Base-by-base conservation (phyloP, 2,113 vertebrate species). In the Indri indri region DNA sequence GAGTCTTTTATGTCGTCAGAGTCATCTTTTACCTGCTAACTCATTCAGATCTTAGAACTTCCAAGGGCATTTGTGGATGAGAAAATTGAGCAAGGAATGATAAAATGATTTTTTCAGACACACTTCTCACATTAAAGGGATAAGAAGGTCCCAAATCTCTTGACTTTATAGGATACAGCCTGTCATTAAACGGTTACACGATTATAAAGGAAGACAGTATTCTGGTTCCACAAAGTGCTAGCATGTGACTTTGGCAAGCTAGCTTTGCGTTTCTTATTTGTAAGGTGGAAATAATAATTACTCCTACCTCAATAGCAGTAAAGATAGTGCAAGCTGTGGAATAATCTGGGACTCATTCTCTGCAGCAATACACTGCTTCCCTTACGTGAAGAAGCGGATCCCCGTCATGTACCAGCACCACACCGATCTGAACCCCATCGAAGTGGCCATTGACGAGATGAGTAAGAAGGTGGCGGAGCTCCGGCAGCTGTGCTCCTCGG, bases 321-420 rank as follows among this genome's bases (percentile, higher is more conserved):
- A 77, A 59, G 81, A 1, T 0, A 0, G 0, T 45, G 22, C 17
- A 0, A 6, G 34, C 61, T 2, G 0, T 30, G 22, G 6, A 2
- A 0, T 97, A n/a, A 98, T 12, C 73, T 34, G 27, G 79, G 17
- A 37, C n/a, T n/a, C 0, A 2, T 18, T 86, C 83, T 37, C 90
- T 66, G 5, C 98, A 99, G 99, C 99, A 30, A 99, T 99, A 25
- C 99, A 99, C 87, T 99, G 99, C 94, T 99, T 99, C 96, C 99
- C 99, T 0, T 99, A 99, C 0, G 99, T 99, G 93, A 99, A 99
- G 98, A 99, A 99, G 93, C 99, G 99, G 3, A 99, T 99, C 37
- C 99, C 99, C 0, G 99, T 99, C 63, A 99, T 99, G 99, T 99
- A 99, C 98, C 99, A 99, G 81, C 99, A 99, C 96, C 99, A 99